Conservation (phyloP, 2,797 vertebrate genomes). For the Lacerta agilis region DNA sequence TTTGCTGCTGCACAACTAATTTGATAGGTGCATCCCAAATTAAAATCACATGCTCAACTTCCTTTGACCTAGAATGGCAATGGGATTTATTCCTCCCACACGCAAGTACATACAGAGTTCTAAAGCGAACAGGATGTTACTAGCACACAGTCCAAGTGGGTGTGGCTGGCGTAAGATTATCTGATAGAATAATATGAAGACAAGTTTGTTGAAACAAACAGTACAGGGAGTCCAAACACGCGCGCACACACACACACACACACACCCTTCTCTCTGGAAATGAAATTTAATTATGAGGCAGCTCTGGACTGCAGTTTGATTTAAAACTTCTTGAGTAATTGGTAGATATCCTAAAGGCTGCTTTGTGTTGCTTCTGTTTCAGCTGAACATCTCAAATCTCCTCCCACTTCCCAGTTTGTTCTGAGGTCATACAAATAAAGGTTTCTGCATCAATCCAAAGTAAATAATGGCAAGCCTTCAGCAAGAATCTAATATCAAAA, state of each 20-base stretch:
- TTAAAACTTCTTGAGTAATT: background rate
- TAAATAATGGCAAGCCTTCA: background rate
- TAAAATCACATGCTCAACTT: slow-evolving; percentile 18
- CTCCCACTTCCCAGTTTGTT: background rate
- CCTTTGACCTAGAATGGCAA: slow-evolving; percentile 24
- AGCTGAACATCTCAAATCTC: background rate
- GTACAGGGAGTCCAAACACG: background rate
- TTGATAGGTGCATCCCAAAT: slow-evolving; percentile 3
- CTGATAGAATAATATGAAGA: background rate
- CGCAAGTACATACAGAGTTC: background rate
- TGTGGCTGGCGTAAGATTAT: background rate
- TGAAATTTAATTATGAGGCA: no score
- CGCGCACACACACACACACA: background rate
- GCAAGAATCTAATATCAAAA: background rate
- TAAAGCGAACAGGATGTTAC: slow-evolving; percentile 8
- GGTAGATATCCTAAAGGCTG: background rate
- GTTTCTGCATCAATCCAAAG: background rate
- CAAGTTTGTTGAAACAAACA: background rate
- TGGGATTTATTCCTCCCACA: slow-evolving; percentile 21
- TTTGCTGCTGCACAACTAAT: background rate
- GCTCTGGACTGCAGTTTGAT: background rate
- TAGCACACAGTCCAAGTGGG: background rate
- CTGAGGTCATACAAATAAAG: background rate
- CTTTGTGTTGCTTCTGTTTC: background rate
- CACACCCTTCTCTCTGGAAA: no score